phyloP scores from a whole-genome alignment of 2,888 invertebrate genomes.

The Amiota communis region DNA sequence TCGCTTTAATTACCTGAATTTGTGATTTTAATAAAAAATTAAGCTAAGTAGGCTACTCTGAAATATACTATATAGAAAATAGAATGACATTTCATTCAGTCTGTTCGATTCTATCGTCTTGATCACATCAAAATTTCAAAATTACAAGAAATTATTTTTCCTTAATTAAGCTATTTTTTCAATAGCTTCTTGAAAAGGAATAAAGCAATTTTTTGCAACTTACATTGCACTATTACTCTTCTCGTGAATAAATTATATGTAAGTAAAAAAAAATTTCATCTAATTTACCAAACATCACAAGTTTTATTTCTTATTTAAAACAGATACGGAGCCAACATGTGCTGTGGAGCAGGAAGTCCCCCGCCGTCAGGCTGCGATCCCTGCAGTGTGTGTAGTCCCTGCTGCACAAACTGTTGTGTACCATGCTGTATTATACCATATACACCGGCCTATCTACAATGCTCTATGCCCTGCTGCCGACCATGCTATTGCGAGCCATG shows the following conservation, averaged over 20 bases:
- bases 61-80: neutral
- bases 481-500: neutral
- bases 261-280: neutral
- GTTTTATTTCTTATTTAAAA: neutral
- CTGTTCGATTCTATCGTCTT: neutral
- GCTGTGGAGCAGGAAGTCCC: neutral
- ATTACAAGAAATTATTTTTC: neutral
- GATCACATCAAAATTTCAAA: neutral
- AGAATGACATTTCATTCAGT: neutral
- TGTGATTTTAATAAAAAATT: neutral
- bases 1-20: too few species aligned
- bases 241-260: constrained; percentile 2
- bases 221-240: neutral
- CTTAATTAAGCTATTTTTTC: neutral
- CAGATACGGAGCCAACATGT: neutral
- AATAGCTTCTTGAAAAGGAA: neutral
- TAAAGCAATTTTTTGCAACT: neutral
- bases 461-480: neutral
- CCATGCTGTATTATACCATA: neutral
- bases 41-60: neutral
- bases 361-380: neutral
- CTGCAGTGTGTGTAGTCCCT: neutral
- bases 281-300: neutral
- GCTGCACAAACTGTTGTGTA: neutral
- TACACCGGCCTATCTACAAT: constrained; percentile 11